Percentiles rank a stretch among this genome's conserved stretches.
These are phyloP conservation scores for Hydrozoanthus tunicans DNA, from an alignment of 64 coral and sea anemone genomes.

Conservation along the genomic window DNA sequence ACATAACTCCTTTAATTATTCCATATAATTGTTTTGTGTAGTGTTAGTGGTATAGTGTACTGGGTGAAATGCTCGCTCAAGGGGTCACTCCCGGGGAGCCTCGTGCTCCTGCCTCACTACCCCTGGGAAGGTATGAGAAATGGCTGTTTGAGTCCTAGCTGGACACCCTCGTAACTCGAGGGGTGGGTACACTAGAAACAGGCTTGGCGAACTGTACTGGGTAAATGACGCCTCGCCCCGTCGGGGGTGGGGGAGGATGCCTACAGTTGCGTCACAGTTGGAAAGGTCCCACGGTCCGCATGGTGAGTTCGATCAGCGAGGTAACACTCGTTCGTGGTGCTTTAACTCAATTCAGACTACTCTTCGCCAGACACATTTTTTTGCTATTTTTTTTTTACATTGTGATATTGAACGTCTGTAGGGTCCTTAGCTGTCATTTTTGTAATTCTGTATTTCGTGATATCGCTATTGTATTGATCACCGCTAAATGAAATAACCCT, in stretches of 20 bases:
- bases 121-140: constrained; percentile 76
- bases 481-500: too few relatives aligned
- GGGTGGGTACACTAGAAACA: constrained; percentile 92
- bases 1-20: background rate
- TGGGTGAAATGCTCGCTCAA: constrained; percentile 95
- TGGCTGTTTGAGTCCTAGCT: constrained; percentile 64
- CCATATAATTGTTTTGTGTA: too few relatives aligned
- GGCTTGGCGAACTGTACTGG: constrained; percentile 78
- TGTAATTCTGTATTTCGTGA: too few relatives aligned
- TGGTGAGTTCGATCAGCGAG: constrained; percentile 91
- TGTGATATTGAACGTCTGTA: too few relatives aligned
- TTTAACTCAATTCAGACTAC: constrained; percentile 99
- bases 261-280: constrained; percentile 88
- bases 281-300: constrained; percentile 92
- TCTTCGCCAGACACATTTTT: constrained; percentile 51
- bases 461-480: too few relatives aligned
- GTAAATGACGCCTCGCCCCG: constrained; percentile 57
- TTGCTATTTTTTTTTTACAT: background rate
- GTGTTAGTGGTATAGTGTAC: background rate
- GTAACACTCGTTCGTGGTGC: constrained; percentile 42
- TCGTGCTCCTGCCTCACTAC: constrained; percentile 81
- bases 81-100: constrained; percentile 84
- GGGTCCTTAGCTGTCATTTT: too few relatives aligned
- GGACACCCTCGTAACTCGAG: constrained; percentile 76
- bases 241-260: constrained; percentile 54